Evolutionary conservation across 2,113 vertebrate genomes (phyloP).

Genomic region (Pachypanchax playfairii): DNA sequence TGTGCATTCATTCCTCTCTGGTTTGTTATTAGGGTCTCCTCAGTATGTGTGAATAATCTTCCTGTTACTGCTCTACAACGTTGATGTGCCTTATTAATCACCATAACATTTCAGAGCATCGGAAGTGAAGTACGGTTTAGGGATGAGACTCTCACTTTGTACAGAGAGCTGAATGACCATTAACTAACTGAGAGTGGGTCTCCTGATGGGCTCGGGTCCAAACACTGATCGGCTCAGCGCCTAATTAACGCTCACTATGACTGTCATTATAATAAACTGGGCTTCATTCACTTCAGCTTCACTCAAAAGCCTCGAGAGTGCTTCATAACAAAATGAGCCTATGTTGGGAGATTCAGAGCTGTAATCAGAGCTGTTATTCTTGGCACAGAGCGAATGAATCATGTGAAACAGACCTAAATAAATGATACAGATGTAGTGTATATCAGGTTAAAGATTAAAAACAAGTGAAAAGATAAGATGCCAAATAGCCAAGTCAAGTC

Average conservation of each 20-base stretch:
- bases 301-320: slow-evolving; percentile 32
- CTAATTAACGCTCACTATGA: slow-evolving; percentile 51
- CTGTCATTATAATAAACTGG: slow-evolving; percentile 61
- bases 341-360: slow-evolving; percentile 36
- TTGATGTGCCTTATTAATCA: slow-evolving; percentile 54
- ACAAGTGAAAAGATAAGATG: neutral
- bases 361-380: slow-evolving; percentile 25
- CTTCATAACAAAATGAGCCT: slow-evolving; percentile 33
- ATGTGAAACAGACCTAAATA: neutral
- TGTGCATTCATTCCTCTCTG: slow-evolving; percentile 29
- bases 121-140: slow-evolving; percentile 24
- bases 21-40: slow-evolving; percentile 30
- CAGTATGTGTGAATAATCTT: slow-evolving; percentile 12
- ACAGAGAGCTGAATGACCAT: slow-evolving; percentile 11
- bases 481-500: neutral
- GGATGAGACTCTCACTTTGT: slow-evolving; percentile 39
- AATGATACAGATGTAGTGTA: neutral
- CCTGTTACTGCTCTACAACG: slow-evolving; percentile 21
- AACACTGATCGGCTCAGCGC: slow-evolving; percentile 37
- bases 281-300: slow-evolving; percentile 47
- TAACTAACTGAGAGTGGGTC: slow-evolving; percentile 25
- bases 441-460: neutral
- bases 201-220: slow-evolving; percentile 37
- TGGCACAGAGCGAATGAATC: slow-evolving; percentile 5
- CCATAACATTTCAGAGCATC: slow-evolving; percentile 30